Conservation (phyloP, 2,113 vertebrate species). For the Pteronura brasiliensis region DNA sequence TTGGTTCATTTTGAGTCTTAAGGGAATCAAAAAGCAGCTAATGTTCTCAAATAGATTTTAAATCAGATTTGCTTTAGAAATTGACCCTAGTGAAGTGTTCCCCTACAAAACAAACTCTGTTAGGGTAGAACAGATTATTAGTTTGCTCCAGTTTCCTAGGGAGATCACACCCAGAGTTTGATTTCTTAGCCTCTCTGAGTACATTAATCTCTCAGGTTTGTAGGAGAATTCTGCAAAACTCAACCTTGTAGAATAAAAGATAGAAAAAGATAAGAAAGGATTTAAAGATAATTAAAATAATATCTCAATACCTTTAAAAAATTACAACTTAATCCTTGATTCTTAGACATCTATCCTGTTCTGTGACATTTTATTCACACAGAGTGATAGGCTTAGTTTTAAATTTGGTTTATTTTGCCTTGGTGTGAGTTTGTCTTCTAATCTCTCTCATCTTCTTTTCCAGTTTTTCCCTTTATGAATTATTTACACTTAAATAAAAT, state of each 20-base stretch:
- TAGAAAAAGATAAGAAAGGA: constrained; percentile 29
- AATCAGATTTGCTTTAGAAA: not conserved
- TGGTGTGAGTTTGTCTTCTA: not conserved
- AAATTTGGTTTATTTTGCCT: constrained; percentile 13
- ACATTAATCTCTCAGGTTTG: not conserved
- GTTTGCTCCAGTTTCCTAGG: not conserved
- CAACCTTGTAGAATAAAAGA: not conserved
- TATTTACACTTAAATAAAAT: not conserved
- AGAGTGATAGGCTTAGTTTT: not conserved
- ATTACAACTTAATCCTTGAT: constrained; percentile 35
- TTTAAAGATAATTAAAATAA: constrained; percentile 43
- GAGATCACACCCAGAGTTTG: not conserved
- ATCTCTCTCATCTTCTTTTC: not conserved
- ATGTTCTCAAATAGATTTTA: not conserved
- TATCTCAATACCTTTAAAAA: not conserved
- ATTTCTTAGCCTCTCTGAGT: not conserved
- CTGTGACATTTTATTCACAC: constrained; percentile 3
- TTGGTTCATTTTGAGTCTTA: not conserved
- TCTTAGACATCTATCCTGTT: not conserved
- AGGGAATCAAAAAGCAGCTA: not conserved
- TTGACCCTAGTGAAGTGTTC: not conserved
- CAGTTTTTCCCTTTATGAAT: not conserved
- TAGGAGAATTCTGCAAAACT: constrained; percentile 22
- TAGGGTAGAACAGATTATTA: not conserved
- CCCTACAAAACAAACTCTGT: not conserved